phyloP scores from a whole-genome alignment of 2,797 vertebrate species.

The Clamator glandarius region DNA sequence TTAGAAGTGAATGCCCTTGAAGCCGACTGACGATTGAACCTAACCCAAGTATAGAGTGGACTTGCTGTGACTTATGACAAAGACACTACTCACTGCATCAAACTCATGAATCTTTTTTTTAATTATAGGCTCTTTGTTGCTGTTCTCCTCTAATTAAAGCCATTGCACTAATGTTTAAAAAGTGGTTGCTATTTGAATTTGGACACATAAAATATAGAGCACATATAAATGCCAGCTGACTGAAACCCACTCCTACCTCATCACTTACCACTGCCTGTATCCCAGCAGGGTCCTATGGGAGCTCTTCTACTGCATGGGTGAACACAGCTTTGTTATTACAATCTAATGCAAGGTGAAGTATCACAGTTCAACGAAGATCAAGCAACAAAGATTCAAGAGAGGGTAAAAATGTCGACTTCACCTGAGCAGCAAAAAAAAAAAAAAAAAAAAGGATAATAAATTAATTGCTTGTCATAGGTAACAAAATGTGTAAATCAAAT shows the following conservation, averaged over 20 bases:
- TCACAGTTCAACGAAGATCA: not conserved
- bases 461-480: not conserved
- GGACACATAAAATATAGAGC: not conserved
- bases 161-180: not conserved
- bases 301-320: conserved; percentile 1
- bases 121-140: conserved; percentile 37
- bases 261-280: not conserved
- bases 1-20: conserved; percentile 26
- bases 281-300: not conserved
- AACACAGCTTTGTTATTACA: not conserved
- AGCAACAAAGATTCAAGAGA: not conserved
- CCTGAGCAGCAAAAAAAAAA: not conserved
- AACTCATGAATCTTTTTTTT: not conserved
- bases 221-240: not conserved
- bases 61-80: not conserved
- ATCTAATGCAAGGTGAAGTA: not conserved
- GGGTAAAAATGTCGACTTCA: not conserved
- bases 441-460: not conserved
- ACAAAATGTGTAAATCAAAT: not conserved
- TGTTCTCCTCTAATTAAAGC: conserved; percentile 44
- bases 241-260: conserved; percentile 7
- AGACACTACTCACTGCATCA: not conserved
- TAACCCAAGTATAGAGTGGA: not conserved
- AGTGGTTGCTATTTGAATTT: not conserved
- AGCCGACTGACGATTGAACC: conserved; percentile 6